Percentiles rank a stretch among this genome's conserved stretches.
These are phyloP conservation scores for Notothenia rossii DNA, from an alignment of 2,113 vertebrate genomes.

Conservation along the genomic window DNA sequence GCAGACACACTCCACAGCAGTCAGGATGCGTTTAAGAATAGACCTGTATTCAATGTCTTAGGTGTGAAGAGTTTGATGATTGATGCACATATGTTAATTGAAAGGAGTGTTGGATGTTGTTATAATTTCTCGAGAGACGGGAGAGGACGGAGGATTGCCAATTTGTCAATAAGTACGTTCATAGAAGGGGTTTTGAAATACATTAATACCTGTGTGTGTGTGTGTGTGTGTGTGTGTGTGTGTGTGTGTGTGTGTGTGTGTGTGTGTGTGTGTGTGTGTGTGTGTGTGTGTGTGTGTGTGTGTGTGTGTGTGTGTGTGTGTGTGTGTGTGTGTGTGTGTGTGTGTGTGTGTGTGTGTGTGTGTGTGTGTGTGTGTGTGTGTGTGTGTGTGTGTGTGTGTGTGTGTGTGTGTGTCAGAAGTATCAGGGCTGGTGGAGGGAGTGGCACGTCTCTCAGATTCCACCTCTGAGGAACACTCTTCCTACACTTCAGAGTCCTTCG, in stretches of 20 bases:
- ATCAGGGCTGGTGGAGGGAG: slow-evolving; percentile 85
- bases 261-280: slow-evolving; percentile 34
- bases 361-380: slow-evolving; percentile 33
- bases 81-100: background rate
- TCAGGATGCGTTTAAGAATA: background rate
- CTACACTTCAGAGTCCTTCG: slow-evolving; percentile 94
- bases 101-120: background rate
- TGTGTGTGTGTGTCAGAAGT: slow-evolving; percentile 72
- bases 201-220: background rate
- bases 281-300: slow-evolving; percentile 49
- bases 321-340: slow-evolving; percentile 51
- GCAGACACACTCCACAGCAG: slow-evolving; percentile 13
- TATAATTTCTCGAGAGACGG: background rate
- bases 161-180: background rate
- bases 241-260: slow-evolving; percentile 51
- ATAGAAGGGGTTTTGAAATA: background rate
- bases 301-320: slow-evolving; percentile 50
- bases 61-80: slow-evolving; percentile 3
- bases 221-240: slow-evolving; percentile 51
- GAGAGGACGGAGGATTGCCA: background rate
- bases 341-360: background rate
- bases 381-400: slow-evolving; percentile 28
- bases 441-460: slow-evolving; percentile 90
- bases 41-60: background rate
- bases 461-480: slow-evolving; percentile 94